Evolutionary conservation across 2,113 vertebrate genomes (phyloP).

Genomic region (Xiphias gladius): DNA sequence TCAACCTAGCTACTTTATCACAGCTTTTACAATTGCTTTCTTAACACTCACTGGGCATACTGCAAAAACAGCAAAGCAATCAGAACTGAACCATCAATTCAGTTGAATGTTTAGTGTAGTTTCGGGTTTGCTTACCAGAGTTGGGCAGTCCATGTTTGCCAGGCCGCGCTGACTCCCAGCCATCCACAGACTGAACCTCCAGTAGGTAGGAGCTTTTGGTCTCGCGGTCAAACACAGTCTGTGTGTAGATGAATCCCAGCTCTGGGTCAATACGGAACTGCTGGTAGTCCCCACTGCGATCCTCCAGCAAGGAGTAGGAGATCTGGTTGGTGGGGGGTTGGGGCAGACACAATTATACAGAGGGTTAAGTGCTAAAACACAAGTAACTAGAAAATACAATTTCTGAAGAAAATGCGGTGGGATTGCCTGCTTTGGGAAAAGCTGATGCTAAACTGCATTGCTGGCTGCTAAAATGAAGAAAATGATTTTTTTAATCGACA

Average conservation of each 20-base stretch:
- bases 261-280: conserved; percentile 88
- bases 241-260: conserved; percentile 88
- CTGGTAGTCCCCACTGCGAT: conserved; percentile 88
- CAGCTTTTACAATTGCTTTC: background rate
- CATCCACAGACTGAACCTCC: conserved; percentile 90
- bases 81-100: background rate
- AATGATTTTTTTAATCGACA: too few species aligned
- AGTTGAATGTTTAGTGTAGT: background rate
- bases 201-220: conserved; percentile 90
- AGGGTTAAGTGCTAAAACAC: background rate
- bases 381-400: too few species aligned
- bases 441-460: too few species aligned
- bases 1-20: background rate
- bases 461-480: too few species aligned
- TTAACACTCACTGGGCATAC: background rate
- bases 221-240: conserved; percentile 91
- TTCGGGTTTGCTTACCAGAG: conserved; percentile 83
- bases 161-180: conserved; percentile 90
- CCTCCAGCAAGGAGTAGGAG: conserved; percentile 89
- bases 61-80: background rate
- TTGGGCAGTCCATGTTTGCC: conserved; percentile 91
- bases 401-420: too few species aligned
- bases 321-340: conserved; percentile 79
- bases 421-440: too few species aligned
- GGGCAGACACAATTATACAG: background rate